These are phyloP conservation scores for Scaptomyza montana DNA, from an alignment of 1,140 invertebrate genomes.

Conservation along the genomic window DNA sequence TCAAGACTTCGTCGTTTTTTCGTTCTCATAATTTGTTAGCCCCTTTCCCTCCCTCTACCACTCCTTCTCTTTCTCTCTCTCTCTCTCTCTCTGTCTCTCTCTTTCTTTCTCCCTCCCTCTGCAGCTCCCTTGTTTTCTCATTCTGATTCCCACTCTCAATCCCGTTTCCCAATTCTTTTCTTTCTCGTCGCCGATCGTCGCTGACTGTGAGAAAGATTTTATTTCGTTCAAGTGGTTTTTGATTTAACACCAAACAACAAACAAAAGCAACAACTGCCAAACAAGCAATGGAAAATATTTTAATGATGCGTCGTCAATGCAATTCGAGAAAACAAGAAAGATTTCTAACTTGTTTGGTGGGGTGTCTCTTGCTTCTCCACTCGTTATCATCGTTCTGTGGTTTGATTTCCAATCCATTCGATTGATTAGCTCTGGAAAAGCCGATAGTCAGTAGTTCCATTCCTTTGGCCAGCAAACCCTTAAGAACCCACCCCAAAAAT, in stretches of 20 bases:
- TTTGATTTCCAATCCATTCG: slow-evolving; percentile 52
- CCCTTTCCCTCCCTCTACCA: no score
- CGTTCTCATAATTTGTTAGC: slow-evolving; percentile 70
- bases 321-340: slow-evolving; percentile 65
- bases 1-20: slow-evolving; percentile 61
- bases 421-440: slow-evolving; percentile 67
- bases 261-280: slow-evolving; percentile 28
- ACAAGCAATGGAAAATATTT: slow-evolving; percentile 75
- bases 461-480: not conserved
- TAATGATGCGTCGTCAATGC: slow-evolving; percentile 77
- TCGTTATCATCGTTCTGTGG: slow-evolving; percentile 31
- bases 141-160: slow-evolving; percentile 30
- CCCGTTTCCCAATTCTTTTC: slow-evolving; percentile 53
- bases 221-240: slow-evolving; percentile 82
- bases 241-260: slow-evolving; percentile 74
- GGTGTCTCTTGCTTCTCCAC: slow-evolving; percentile 42
- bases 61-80: not conserved
- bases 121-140: slow-evolving; percentile 3
- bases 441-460: slow-evolving; percentile 11
- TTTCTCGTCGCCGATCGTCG: slow-evolving; percentile 42
- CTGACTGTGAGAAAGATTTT: slow-evolving; percentile 79
- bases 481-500: slow-evolving; percentile 10
- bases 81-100: no score
- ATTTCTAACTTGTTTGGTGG: slow-evolving; percentile 78
- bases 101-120: slow-evolving; percentile 9